Conservation (phyloP, 53 echinoderm and acorn worm genomes). For the Apostichopus leukothele region DNA sequence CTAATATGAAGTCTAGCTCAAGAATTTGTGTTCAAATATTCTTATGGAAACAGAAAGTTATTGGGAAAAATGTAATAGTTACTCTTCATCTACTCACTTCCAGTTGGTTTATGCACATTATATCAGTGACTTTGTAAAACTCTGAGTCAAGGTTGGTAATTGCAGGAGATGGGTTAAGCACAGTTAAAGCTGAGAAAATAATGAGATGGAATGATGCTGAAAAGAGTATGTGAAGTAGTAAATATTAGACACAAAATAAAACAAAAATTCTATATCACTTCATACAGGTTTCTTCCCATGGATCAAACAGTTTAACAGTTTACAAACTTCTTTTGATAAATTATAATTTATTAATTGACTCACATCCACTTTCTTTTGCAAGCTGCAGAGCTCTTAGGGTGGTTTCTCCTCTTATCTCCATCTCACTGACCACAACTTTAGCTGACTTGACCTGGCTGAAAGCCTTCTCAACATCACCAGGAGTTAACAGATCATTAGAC, state of each 20-base stretch:
- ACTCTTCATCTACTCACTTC: constrained; percentile 63
- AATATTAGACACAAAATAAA: too few relatives aligned
- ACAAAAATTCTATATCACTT: too few relatives aligned
- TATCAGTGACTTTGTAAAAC: constrained; percentile 71
- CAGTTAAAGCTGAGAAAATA: constrained; percentile 61
- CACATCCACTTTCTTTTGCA: constrained; percentile 73
- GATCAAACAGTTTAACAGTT: too few relatives aligned
- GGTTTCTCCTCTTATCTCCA: constrained; percentile 75
- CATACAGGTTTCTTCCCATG: too few relatives aligned
- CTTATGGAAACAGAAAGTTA: too few relatives aligned
- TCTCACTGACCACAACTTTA: constrained; percentile 79
- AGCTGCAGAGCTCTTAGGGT: constrained; percentile 78
- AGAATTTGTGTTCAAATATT: too few relatives aligned
- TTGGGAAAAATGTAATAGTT: too few relatives aligned
- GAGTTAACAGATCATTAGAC: constrained; percentile 72
- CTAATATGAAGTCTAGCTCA: too few relatives aligned
- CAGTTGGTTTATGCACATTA: constrained; percentile 83
- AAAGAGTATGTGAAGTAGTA: too few relatives aligned
- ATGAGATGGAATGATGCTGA: too few relatives aligned
- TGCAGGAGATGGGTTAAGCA: constrained; percentile 92
- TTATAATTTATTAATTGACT: constrained; percentile 21
- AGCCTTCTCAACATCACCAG: constrained; percentile 64
- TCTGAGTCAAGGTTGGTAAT: constrained; percentile 68
- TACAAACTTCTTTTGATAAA: too few relatives aligned
- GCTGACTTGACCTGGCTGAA: constrained; percentile 54